Evolutionary conservation across 2,113 vertebrate species (phyloP).

Genomic region (Chaetodon auriga): DNA sequence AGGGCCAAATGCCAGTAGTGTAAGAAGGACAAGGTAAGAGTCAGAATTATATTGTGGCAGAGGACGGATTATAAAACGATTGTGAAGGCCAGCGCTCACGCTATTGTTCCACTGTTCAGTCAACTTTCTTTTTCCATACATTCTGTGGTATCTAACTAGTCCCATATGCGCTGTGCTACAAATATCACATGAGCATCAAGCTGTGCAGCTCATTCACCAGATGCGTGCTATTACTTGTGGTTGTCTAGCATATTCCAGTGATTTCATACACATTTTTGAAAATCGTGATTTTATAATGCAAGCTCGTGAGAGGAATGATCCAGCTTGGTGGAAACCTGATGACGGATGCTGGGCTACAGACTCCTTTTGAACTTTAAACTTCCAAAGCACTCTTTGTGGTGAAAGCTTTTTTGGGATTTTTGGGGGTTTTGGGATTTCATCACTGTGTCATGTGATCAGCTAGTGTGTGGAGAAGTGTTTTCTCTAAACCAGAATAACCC

Average conservation of each 20-base stretch:
- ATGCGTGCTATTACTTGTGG: not conserved
- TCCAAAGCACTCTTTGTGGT: not conserved
- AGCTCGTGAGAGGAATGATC: not conserved
- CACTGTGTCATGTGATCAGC: not conserved
- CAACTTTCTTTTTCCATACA: not conserved
- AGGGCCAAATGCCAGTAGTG: constrained; percentile 23
- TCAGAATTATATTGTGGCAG: not conserved
- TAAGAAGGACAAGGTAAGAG: constrained; percentile 5
- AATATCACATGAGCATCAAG: not conserved
- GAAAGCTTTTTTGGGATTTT: not conserved
- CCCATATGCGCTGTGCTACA: not conserved
- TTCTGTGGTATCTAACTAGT: not conserved
- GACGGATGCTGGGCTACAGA: not conserved
- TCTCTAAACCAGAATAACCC: not conserved
- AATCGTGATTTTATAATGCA: not conserved
- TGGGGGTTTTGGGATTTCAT: not conserved
- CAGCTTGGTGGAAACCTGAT: not conserved
- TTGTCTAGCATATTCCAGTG: not conserved
- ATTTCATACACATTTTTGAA: not conserved
- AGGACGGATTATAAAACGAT: not conserved
- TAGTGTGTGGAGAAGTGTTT: not conserved
- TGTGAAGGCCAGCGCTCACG: not conserved
- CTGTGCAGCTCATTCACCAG: not conserved
- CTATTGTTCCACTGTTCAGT: not conserved
- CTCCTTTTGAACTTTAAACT: not conserved